Evolutionary conservation across 2,888 invertebrate genomes (phyloP).

Genomic region (Idaea aversata): DNA sequence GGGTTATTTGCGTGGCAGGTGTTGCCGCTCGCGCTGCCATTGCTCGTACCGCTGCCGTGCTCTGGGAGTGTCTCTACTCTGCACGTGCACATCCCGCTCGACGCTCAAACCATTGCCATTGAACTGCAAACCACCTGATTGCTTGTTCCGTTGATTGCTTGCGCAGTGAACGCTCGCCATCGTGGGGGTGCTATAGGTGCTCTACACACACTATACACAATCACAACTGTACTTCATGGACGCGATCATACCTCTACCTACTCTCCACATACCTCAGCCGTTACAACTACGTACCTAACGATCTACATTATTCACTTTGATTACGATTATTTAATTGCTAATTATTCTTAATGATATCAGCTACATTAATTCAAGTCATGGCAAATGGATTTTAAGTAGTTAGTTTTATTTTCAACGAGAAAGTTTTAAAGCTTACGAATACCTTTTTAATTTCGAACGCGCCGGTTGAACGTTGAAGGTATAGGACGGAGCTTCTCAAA

Average conservation of each 20-base stretch:
- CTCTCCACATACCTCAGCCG: background rate
- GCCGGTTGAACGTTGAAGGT: too few species aligned
- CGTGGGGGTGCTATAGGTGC: too few species aligned
- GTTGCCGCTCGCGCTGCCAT: slow-evolving; percentile 5
- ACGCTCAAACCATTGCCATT: background rate
- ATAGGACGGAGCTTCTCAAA: too few species aligned
- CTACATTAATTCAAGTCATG: background rate
- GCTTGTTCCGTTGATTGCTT: too few species aligned
- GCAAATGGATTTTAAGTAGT: background rate
- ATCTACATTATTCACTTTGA: background rate
- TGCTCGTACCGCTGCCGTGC: background rate
- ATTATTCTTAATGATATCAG: background rate
- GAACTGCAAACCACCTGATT: too few species aligned
- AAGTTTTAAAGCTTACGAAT: too few species aligned
- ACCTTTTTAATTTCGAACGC: too few species aligned
- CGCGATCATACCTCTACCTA: background rate
- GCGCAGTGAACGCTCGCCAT: too few species aligned
- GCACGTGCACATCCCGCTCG: background rate
- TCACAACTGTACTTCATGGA: background rate
- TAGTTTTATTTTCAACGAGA: background rate
- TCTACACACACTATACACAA: too few species aligned
- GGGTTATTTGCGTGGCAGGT: slow-evolving; percentile 13
- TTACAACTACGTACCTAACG: background rate
- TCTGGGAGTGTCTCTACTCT: background rate
- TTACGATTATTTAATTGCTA: background rate